Conservation (phyloP, 1,140 invertebrate species). For the Vollenhovia emeryi region DNA sequence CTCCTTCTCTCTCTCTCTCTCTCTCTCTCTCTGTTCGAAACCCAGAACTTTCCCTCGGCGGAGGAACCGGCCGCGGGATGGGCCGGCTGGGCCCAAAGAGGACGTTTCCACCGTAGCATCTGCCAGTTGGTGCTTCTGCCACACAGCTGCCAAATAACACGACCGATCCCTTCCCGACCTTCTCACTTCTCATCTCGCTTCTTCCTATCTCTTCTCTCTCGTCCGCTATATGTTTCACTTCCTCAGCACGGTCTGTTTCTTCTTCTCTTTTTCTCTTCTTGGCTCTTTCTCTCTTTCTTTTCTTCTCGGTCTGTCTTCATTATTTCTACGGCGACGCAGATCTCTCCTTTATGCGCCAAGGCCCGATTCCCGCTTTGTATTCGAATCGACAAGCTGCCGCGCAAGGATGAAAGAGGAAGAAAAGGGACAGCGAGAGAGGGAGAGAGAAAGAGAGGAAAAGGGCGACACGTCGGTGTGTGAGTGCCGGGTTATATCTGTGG, state of each 20-base stretch:
- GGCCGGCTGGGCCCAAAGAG: slow-evolving; percentile 68
- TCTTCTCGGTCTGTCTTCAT: slow-evolving; percentile 62
- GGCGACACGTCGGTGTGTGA: slow-evolving; percentile 22
- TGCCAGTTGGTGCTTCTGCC: slow-evolving; percentile 76
- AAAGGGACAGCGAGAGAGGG: background rate
- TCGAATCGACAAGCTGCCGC: slow-evolving; percentile 75
- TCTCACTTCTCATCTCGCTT: slow-evolving; percentile 60
- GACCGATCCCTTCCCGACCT: slow-evolving; percentile 75
- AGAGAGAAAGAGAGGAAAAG: slow-evolving; percentile 16
- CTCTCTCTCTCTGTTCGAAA: slow-evolving; percentile 10
- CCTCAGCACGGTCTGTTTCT: slow-evolving; percentile 37
- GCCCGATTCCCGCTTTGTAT: slow-evolving; percentile 75
- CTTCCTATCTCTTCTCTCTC: slow-evolving; percentile 55
- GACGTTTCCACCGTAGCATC: slow-evolving; percentile 82
- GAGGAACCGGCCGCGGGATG: slow-evolving; percentile 61
- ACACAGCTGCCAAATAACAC: slow-evolving; percentile 84
- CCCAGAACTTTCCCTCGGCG: slow-evolving; percentile 43
- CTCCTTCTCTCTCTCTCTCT: background rate
- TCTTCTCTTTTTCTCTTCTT: slow-evolving; percentile 43
- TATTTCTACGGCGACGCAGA: slow-evolving; percentile 60
- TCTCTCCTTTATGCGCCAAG: slow-evolving; percentile 67
- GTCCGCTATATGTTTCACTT: slow-evolving; percentile 30
- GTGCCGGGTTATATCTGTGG: slow-evolving; percentile 23
- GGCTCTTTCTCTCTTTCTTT: slow-evolving; percentile 39
- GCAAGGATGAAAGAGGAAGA: slow-evolving; percentile 23